Evolutionary conservation across 2,888 invertebrate species (phyloP), one percentile per base, ranked within the genome.

Genomic region (Sinopyrophorus schimmeli): DNA sequence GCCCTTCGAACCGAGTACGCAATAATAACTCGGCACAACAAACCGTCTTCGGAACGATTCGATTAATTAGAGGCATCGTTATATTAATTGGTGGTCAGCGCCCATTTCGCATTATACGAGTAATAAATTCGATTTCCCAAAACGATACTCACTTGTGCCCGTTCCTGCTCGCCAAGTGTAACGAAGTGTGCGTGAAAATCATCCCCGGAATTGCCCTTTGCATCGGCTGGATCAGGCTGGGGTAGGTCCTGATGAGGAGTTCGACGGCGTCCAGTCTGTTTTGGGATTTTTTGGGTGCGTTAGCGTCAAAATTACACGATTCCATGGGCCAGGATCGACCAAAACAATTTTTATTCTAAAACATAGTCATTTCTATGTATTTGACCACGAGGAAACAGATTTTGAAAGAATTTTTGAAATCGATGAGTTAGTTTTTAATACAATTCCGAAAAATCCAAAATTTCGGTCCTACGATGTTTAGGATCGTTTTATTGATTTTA

Each of bases 131-230:
- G 20, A 20, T 10, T 27, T 2, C n/a, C 9, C 4, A 6, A 10
- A 34, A 34, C 10, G 7, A 3, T 11, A 80, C 84, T 83, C 70
- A 89, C 89, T 86, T 87, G 74, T 91, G 90, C 3, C 96, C 97
- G 76, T 94, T 92, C 59, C 91, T 84, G 69, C 92, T 90, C 52
- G 96, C 96, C 57, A 93, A 79, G 73, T 96, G 96, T n/a, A 97
- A 79, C 1, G 94, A 89, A 5, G 95, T 89, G 67, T 91, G 86
- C 49, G 86, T 79, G 70, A 86, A 86, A 48, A 73, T 62, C 43
- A 68, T 69, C 53, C 74, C 70, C 37, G 74, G 69, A 67, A 60
- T 78, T 73, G 64, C 79, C 77, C 74, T 79, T 58, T 83, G 80
- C 76, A 82, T 84, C 62, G 81, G 84, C 58, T 87, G 84, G 38